Percentiles rank a stretch among this genome's conserved stretches.
Conservation (phyloP, 1,140 invertebrate genomes). For the Marisa cornuarietis region DNA sequence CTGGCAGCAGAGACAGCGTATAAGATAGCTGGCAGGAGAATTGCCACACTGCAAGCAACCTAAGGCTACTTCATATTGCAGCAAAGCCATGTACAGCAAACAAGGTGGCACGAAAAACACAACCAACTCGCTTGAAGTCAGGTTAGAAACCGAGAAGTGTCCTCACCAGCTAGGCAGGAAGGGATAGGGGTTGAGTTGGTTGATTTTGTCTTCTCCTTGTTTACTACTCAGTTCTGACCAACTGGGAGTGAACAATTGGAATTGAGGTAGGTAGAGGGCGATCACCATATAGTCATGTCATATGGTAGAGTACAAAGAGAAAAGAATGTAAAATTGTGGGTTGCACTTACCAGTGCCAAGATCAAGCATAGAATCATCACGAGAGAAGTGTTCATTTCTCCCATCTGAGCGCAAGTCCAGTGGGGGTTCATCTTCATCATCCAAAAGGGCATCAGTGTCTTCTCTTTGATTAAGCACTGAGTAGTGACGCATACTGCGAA, state of each 20-base stretch:
- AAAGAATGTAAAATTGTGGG: background rate
- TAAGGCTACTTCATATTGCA: background rate
- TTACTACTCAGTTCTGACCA: background rate
- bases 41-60: background rate
- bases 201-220: background rate
- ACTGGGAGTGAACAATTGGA: background rate
- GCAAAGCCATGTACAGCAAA: background rate
- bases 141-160: background rate
- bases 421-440: slow-evolving; percentile 45
- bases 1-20: background rate
- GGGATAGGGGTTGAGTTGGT: background rate
- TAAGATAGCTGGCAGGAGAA: background rate
- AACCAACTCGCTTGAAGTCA: background rate
- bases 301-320: too few relatives aligned
- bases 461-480: slow-evolving; percentile 27
- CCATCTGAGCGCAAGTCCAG: slow-evolving; percentile 38
- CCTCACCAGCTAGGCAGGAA: background rate
- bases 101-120: background rate
- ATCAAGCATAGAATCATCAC: slow-evolving; percentile 28
- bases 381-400: slow-evolving; percentile 2
- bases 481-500: slow-evolving; percentile 27
- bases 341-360: slow-evolving; percentile 18
- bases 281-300: background rate
- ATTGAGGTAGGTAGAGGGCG: background rate
- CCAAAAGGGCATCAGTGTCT: slow-evolving; percentile 38